Percentiles rank a stretch among this genome's conserved stretches.
phyloP scores from a whole-genome alignment of 1,140 invertebrate genomes.

The Drosophila subpulchrella region DNA sequence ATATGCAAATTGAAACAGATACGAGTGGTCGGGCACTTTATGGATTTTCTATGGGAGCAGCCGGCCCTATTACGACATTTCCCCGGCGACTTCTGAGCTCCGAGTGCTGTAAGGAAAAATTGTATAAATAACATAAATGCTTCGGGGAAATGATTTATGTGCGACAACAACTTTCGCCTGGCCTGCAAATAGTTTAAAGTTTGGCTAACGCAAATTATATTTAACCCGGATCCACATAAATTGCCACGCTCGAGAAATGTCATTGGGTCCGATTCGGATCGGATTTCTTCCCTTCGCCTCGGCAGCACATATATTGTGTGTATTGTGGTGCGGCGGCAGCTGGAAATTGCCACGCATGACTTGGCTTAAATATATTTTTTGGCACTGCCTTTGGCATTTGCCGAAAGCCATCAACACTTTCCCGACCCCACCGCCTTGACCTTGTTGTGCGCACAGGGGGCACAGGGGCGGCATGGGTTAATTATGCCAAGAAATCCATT shows the following conservation, averaged over 20 bases:
- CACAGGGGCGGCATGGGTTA: conserved; percentile 51
- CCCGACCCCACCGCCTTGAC: conserved; percentile 25
- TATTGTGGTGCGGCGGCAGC: conserved; percentile 64
- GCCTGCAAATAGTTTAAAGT: conserved; percentile 70
- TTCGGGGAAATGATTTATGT: conserved; percentile 79
- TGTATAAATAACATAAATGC: conserved; percentile 80
- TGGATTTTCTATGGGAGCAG: conserved; percentile 63
- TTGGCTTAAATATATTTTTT: conserved; percentile 71
- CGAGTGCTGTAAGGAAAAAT: conserved; percentile 57
- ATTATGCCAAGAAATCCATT: conserved; percentile 79
- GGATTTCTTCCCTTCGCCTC: conserved; percentile 9
- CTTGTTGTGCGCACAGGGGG: neutral
- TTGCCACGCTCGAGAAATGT: conserved; percentile 76
- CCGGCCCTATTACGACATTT: conserved; percentile 72
- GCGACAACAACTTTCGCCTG: conserved; percentile 52
- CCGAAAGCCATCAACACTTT: conserved; percentile 68
- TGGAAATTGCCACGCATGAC: conserved; percentile 76
- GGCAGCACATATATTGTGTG: conserved; percentile 13
- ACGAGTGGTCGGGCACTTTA: conserved; percentile 53
- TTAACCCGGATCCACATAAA: conserved; percentile 59
- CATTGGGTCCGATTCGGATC: conserved; percentile 60
- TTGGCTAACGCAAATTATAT: conserved; percentile 47
- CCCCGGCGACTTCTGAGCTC: conserved; percentile 51
- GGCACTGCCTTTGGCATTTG: conserved; percentile 48
- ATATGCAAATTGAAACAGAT: conserved; percentile 83